Evolutionary conservation across 2,888 invertebrate genomes (phyloP), one percentile per base, ranked within the genome.

Genomic region (Sesia bembeciformis): DNA sequence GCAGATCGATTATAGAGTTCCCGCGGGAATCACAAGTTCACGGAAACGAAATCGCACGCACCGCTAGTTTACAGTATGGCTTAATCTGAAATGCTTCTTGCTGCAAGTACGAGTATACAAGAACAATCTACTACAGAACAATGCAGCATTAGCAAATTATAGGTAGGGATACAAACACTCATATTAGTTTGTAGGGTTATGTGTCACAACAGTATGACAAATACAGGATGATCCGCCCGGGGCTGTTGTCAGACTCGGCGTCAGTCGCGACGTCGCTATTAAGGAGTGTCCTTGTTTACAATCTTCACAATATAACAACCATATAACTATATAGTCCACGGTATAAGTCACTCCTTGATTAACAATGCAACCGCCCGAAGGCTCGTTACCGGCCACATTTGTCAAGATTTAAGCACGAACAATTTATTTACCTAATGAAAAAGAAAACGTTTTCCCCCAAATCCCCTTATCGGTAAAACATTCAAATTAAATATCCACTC

Each of bases 401-500:
- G 67, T 67, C 71, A 70, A 66, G 70, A 74, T 73, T 74, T 70
- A 73, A 66, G 23, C 23, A 72, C 60, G 57, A 68, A 71, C 69
- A 68, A 77, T 73, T 74, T 72, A 69, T 66, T 62, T 58, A 65
- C 68, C 62, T 62, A 64, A 64, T 64, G 52, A 64, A 60, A 60
- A 61, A 58, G 57, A 56, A 23, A 60, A 59, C 61, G 57, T 4
- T 4, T 54, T 58, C 57, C 58, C 61, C 57, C 62, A 64, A 68
- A 71, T 67, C 70, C 66, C 65, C 71, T 74, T 74, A 76, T 72
- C 78, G 66, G 63, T 65, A 65, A 72, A 72, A 76, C 72, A 76
- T 76, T 76, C 67, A 72, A 80, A 77, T 82, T 77, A 76, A 77
- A 80, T 73, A 72, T 69, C 68, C 67, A 60, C 58, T 63, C 64